A percentile compares a stretch with the other conserved stretches of the same genome.
Evolutionary conservation across 2,888 invertebrate genomes (phyloP).

Genomic region (Poecilus cupreus): DNA sequence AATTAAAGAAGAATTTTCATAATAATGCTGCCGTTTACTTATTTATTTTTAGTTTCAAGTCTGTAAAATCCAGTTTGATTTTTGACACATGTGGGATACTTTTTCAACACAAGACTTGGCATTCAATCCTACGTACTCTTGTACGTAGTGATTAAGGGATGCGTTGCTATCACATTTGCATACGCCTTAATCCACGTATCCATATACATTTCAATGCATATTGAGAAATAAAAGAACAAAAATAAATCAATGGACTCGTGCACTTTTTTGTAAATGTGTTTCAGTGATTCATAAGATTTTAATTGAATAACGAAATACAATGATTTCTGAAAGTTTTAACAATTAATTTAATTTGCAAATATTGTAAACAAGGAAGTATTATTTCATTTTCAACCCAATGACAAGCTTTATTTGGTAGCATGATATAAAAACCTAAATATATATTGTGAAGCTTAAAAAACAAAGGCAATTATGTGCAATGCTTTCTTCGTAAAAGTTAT

Average conservation of each 20-base stretch:
- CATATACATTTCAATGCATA: conserved; percentile 36
- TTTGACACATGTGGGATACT: conserved; percentile 10
- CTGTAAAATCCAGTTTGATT: conserved; percentile 8
- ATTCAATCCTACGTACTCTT: conserved; percentile 25
- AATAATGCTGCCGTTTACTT: not conserved
- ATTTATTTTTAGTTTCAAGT: not conserved
- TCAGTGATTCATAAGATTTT: conserved; percentile 11
- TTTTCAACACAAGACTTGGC: not conserved
- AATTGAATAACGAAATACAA: conserved; percentile 21
- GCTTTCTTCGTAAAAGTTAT: conserved; percentile 5
- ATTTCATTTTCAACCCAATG: too few species aligned
- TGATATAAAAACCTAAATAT: too few species aligned
- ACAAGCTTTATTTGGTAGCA: too few species aligned
- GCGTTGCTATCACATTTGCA: conserved; percentile 6
- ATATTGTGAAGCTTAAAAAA: not conserved
- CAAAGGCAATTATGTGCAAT: not conserved
- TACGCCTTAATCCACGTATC: conserved; percentile 31
- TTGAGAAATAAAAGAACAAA: conserved; percentile 16
- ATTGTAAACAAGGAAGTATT: not conserved
- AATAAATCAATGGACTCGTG: not conserved
- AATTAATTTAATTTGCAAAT: not conserved
- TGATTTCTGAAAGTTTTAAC: not conserved
- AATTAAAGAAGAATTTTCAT: conserved; percentile 8
- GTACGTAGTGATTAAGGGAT: conserved; percentile 33
- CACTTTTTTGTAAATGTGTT: not conserved